Base-by-base conservation (phyloP, 35 echinoderm and acorn worm genomes). In the Stichopus chloronotus region DNA sequence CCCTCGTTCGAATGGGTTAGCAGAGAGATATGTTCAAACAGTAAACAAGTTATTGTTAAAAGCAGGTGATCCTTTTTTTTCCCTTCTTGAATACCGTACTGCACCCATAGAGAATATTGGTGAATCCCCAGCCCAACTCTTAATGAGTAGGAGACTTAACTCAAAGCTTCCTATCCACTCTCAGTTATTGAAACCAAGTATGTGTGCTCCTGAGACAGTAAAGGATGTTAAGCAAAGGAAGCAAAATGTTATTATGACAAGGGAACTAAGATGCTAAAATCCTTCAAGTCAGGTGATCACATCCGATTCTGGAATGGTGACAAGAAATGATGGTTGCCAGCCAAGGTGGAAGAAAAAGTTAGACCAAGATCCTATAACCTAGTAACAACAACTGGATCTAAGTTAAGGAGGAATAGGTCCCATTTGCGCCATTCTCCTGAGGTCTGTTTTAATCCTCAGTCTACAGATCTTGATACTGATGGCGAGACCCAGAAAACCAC, bases 21-120 rank as follows among this genome's bases (percentile, higher is more conserved):
- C n/a, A n/a, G n/a, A n/a, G n/a, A n/a, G n/a, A n/a, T 94, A 83
- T 19, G 95, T 94, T 11, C 90, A 94, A 52, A 96, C 72, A 11
- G 58, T 89, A 0, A 94, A 94, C 53, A 55, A 52, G 58, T 43
- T 94, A 59, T 90, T 81, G 93, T 93, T 63, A 58, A 94, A 97
- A 81, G 87, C 91, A 23, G 86, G 53, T 4, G 78, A 92, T 68
- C 78, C 90, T 58, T 92, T 83, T 76, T 16, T 92, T 61, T 76
- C 78, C 0, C 78, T 92, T 25, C 79, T 92, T 9, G 78, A 92
- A 57, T 92, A 92, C 61, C 59, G 91, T 1, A 83, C 59, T 63
- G 25, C 91, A 57, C 91, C 78, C 5, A 25, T 92, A 53, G 76
- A 30, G 10, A 63, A 17, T 5, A 92, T 81, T 8, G 58, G 13